Evolutionary conservation across 2,797 vertebrate species (phyloP).

Genomic region (Centroberyx gerrardi): DNA sequence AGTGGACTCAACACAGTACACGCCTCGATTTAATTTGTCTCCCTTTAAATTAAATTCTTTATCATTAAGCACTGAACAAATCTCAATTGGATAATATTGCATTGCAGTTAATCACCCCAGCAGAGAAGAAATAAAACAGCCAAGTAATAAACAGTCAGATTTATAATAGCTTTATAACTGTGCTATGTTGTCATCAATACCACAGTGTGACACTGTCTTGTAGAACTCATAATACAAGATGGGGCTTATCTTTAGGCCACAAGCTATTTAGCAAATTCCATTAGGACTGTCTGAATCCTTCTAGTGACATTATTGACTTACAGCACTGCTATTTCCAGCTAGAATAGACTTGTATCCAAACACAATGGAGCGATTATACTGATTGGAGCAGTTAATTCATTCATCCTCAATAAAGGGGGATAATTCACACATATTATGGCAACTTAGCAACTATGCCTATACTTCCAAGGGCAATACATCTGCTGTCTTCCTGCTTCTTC

Average conservation of each 20-base stretch:
- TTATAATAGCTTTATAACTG: neutral
- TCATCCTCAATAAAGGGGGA: slow-evolving; percentile 5
- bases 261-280: neutral
- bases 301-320: neutral
- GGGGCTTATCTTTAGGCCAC: neutral
- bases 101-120: neutral
- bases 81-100: neutral
- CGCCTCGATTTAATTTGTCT: slow-evolving; percentile 2
- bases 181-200: neutral
- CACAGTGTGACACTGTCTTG: neutral
- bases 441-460: neutral
- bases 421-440: neutral
- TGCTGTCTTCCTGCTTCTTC: neutral
- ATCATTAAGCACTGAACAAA: slow-evolving; percentile 5
- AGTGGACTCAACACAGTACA: slow-evolving; percentile 32
- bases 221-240: neutral
- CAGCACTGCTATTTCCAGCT: neutral
- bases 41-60: slow-evolving; percentile 16
- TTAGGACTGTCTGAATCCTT: neutral
- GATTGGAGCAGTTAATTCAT: slow-evolving; percentile 19
- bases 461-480: slow-evolving; percentile 11
- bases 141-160: neutral
- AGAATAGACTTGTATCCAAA: neutral
- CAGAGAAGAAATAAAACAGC: neutral
- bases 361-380: neutral